Evolutionary conservation across 1,140 invertebrate genomes (phyloP).

Genomic region (Euwallacea similis): DNA sequence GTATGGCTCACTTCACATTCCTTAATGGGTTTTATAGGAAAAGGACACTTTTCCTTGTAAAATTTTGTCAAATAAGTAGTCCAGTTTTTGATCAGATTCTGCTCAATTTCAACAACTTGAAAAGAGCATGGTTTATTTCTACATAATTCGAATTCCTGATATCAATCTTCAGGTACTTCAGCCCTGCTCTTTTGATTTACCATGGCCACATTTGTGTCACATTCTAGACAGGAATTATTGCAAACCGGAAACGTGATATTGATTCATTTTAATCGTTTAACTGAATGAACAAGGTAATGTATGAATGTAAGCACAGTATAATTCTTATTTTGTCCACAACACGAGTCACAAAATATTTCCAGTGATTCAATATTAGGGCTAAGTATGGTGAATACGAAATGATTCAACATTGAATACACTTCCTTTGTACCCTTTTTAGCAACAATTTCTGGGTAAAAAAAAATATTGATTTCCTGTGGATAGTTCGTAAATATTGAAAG

Average conservation of each 20-base stretch:
- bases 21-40: not conserved
- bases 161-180: not conserved
- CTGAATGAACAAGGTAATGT: too few relatives aligned
- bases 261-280: too few relatives aligned
- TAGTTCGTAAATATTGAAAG: conserved; percentile 1
- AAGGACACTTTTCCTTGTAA: conserved; percentile 1
- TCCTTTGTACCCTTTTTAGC: not conserved
- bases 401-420: conserved; percentile 17
- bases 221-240: conserved; percentile 42
- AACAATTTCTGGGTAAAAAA: not conserved
- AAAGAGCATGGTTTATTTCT: not conserved
- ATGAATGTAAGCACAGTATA: too few relatives aligned
- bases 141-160: not conserved
- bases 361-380: too few relatives aligned
- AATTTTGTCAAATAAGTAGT: too few relatives aligned
- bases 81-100: not conserved
- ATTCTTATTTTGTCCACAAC: too few relatives aligned
- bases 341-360: too few relatives aligned
- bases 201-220: conserved; percentile 44
- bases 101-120: not conserved
- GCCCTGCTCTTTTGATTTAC: conserved; percentile 35
- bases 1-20: not conserved
- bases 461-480: not conserved
- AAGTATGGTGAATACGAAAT: too few relatives aligned
- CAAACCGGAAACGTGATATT: conserved; percentile 37